Conservation (phyloP, 2,113 vertebrate species). For the Herpetotheres cachinnans region DNA sequence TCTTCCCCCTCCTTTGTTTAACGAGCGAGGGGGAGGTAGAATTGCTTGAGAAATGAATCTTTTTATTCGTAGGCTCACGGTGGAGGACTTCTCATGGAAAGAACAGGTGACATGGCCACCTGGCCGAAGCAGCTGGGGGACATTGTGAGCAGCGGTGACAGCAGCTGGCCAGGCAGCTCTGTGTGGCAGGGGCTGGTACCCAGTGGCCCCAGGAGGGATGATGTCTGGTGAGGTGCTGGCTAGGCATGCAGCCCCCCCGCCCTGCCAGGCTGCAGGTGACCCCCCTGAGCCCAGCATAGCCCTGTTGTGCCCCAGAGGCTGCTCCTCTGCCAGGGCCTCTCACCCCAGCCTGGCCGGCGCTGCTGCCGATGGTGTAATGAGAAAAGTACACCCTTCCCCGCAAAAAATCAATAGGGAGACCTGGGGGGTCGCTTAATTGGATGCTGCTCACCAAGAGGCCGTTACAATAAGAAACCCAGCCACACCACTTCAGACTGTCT, state of each 20-base stretch:
- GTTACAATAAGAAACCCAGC: not conserved
- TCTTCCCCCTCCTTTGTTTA: not conserved
- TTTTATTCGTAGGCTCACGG: not conserved
- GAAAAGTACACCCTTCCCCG: not conserved
- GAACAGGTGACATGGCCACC: not conserved
- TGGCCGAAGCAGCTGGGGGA: accelerated
- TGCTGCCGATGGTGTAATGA: not conserved
- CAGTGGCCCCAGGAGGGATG: accelerated
- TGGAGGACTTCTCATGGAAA: accelerated
- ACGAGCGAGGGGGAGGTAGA: not conserved
- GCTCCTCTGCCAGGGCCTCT: not conserved
- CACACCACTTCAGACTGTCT: not conserved
- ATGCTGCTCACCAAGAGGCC: not conserved
- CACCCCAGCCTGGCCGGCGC: accelerated
- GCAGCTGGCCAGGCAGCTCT: not conserved
- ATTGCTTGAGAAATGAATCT: not conserved
- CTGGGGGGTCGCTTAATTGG: constrained; percentile 38
- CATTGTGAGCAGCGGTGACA: accelerated
- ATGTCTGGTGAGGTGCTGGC: not conserved
- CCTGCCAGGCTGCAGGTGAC: not conserved
- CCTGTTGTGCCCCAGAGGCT: not conserved
- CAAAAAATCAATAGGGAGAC: not conserved
- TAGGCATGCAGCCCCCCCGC: not conserved
- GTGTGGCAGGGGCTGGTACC: accelerated
- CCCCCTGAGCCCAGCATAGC: not conserved